phyloP scores from a whole-genome alignment of 2,797 vertebrate species.

The Austrolebias charrua region DNA sequence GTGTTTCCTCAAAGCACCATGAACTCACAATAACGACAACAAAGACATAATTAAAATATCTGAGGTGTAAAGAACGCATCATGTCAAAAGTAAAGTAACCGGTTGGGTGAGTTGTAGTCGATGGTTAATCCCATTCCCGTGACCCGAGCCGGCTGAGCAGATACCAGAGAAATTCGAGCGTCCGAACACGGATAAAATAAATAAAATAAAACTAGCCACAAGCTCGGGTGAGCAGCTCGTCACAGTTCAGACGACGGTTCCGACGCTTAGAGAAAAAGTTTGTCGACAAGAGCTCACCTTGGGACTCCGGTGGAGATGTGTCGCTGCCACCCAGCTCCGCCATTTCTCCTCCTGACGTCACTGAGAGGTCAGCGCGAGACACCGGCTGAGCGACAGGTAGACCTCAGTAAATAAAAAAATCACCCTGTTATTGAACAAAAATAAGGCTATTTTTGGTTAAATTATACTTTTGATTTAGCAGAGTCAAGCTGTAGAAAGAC shows the following conservation, averaged over 20 bases:
- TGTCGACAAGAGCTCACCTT: slow-evolving; percentile 72
- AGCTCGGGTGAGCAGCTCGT: accelerated
- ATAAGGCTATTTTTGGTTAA: too few species aligned
- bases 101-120: slow-evolving; percentile 48
- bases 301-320: slow-evolving; percentile 76
- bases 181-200: slow-evolving; percentile 1
- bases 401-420: neutral
- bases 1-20: slow-evolving; percentile 39
- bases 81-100: slow-evolving; percentile 41
- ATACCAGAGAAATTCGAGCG: slow-evolving; percentile 11
- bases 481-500: too few species aligned
- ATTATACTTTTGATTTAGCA: too few species aligned
- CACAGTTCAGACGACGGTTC: accelerated
- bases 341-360: slow-evolving; percentile 86
- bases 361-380: slow-evolving; percentile 67
- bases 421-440: too few species aligned
- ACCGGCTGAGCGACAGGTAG: slow-evolving; percentile 69
- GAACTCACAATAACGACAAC: neutral
- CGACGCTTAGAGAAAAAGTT: slow-evolving; percentile 2
- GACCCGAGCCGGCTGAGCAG: slow-evolving; percentile 56
- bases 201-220: neutral
- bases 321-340: slow-evolving; percentile 82
- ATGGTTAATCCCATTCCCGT: slow-evolving; percentile 75
- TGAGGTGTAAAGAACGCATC: neutral
- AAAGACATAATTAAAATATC: neutral